Evolutionary conservation across 2,797 vertebrate genomes (phyloP).

Genomic region (Gymnothorax javanicus): DNA sequence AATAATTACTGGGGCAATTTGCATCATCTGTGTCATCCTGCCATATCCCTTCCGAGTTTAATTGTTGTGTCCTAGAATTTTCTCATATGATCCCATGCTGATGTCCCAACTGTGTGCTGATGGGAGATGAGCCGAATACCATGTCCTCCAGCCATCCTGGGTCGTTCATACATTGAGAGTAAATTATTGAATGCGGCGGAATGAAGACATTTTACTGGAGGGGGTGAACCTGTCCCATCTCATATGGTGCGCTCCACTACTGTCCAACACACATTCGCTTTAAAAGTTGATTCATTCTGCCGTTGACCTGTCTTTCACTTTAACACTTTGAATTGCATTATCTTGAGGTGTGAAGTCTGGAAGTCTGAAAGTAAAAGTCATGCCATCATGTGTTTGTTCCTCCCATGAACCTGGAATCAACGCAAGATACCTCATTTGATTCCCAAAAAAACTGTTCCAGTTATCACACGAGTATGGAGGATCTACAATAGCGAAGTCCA

Average conservation of each 20-base stretch:
- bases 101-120: background rate
- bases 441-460: no score
- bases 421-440: no score
- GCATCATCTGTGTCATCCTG: slow-evolving; percentile 4
- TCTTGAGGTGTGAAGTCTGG: background rate
- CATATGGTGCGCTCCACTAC: no score
- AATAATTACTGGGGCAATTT: slow-evolving; percentile 29
- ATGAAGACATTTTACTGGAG: background rate
- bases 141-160: background rate
- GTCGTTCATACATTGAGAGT: background rate
- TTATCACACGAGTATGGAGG: no score
- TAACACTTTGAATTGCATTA: background rate
- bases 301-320: no score
- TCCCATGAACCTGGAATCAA: background rate
- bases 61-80: background rate
- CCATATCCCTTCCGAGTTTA: background rate
- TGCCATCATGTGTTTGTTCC: no score
- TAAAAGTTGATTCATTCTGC: no score
- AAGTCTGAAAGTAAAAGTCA: no score
- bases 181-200: background rate
- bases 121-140: background rate
- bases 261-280: no score
- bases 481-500: no score
- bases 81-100: no score
- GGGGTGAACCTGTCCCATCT: background rate